These are phyloP conservation scores for Salminus brasiliensis DNA, from an alignment of 2,113 vertebrate species.

Conservation along the genomic window DNA sequence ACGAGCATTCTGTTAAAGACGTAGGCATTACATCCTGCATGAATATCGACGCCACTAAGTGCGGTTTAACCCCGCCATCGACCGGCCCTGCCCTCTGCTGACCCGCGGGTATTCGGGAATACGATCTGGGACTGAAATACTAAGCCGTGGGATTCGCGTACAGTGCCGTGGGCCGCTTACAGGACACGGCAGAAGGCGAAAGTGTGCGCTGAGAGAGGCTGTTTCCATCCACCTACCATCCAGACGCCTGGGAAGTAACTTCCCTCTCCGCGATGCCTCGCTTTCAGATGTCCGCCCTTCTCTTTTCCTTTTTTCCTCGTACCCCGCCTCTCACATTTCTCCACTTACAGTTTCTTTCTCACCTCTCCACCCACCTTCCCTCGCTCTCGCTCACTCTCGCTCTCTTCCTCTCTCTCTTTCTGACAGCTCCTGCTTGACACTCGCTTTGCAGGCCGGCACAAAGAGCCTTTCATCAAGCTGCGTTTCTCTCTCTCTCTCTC, in stretches of 20 bases:
- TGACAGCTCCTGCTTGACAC: slow-evolving; percentile 26
- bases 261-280: background rate
- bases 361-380: slow-evolving; percentile 21
- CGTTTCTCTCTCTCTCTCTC: slow-evolving; percentile 2
- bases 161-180: background rate
- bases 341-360: slow-evolving; percentile 20
- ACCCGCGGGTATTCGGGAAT: background rate
- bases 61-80: slow-evolving; percentile 29
- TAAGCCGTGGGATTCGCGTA: background rate
- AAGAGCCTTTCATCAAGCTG: slow-evolving; percentile 40
- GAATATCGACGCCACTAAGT: slow-evolving; percentile 19
- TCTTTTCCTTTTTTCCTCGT: background rate
- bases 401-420: slow-evolving; percentile 24
- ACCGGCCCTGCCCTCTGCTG: slow-evolving; percentile 2
- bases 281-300: slow-evolving; percentile 8
- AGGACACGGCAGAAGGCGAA: slow-evolving; percentile 2
- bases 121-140: background rate
- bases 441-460: slow-evolving; percentile 28
- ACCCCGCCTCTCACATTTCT: background rate
- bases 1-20: too few species aligned
- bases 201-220: background rate
- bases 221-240: slow-evolving; percentile 36
- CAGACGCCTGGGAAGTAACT: slow-evolving; percentile 22
- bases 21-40: background rate
- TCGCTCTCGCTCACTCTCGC: slow-evolving; percentile 24